Evolutionary conservation across 2,797 vertebrate species (phyloP).

Genomic region (Florisuga fusca): DNA sequence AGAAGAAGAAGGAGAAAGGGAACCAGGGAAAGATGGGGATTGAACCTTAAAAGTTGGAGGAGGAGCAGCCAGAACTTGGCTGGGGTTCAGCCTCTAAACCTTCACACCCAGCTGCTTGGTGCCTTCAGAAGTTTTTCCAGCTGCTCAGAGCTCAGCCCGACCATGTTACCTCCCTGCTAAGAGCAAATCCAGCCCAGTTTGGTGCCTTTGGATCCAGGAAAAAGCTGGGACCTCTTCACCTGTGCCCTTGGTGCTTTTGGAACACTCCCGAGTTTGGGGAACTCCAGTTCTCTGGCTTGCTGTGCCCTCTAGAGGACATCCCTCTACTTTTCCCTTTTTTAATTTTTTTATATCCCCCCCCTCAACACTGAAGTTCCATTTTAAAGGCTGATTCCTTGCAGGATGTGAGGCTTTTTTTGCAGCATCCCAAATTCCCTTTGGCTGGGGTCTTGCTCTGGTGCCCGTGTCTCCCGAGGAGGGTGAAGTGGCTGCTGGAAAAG

Average conservation of each 20-base stretch:
- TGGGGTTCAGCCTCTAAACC: accelerated
- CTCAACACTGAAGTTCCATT: accelerated
- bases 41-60: neutral
- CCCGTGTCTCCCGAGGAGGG: neutral
- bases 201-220: neutral
- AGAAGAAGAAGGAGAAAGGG: too few species aligned
- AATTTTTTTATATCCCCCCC: neutral
- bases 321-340: too few species aligned
- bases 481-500: neutral
- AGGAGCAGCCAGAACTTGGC: accelerated
- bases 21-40: neutral
- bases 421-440: accelerated
- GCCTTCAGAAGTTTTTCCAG: accelerated
- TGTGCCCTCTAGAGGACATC: constrained; percentile 82
- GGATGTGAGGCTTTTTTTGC: neutral
- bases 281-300: constrained; percentile 38
- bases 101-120: accelerated
- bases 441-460: too few species aligned
- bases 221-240: neutral
- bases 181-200: neutral
- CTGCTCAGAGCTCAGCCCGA: accelerated
- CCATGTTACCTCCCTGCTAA: accelerated
- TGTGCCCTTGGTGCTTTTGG: neutral
- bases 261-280: neutral
- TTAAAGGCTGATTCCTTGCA: neutral